These are phyloP conservation scores for Conchocele bisecta DNA, from an alignment of 2,888 invertebrate species.

Conservation along the genomic window DNA sequence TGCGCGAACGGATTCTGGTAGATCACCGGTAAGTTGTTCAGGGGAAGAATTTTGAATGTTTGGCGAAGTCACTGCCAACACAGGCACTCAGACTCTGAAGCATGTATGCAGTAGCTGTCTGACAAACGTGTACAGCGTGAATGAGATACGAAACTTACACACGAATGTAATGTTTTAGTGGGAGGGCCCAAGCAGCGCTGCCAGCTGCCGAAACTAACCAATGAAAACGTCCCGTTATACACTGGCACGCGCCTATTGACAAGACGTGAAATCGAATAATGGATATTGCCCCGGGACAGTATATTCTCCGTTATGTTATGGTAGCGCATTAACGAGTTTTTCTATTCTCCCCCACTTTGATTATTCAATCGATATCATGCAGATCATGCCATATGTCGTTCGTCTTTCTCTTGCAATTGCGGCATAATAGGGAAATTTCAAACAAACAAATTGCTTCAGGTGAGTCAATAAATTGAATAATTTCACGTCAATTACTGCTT, in stretches of 20 bases:
- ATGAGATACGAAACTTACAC: slow-evolving; percentile 64
- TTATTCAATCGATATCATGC: too few species aligned
- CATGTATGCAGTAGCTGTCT: slow-evolving; percentile 52
- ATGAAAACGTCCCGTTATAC: slow-evolving; percentile 61
- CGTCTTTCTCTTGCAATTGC: too few species aligned
- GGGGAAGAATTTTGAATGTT: slow-evolving; percentile 60
- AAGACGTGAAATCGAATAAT: slow-evolving; percentile 54
- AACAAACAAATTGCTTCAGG: too few species aligned
- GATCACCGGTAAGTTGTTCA: slow-evolving; percentile 56
- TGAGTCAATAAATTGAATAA: too few species aligned
- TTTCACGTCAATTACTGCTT: too few species aligned
- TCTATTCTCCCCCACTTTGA: not conserved
- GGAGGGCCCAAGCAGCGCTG: slow-evolving; percentile 51
- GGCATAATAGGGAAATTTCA: too few species aligned
- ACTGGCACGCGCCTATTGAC: slow-evolving; percentile 60
- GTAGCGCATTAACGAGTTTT: slow-evolving; percentile 7
- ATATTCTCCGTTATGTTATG: too few species aligned
- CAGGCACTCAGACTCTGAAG: slow-evolving; percentile 51
- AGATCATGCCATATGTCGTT: too few species aligned
- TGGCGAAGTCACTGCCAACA: slow-evolving; percentile 48
- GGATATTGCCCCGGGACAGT: slow-evolving; percentile 35
- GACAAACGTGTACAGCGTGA: slow-evolving; percentile 47
- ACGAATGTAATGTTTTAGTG: too few species aligned
- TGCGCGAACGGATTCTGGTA: slow-evolving; percentile 63
- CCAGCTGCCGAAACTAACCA: slow-evolving; percentile 59